These are phyloP conservation scores for Hyperoodon ampullatus DNA, from an alignment of 2,113 vertebrate genomes.

Conservation along the genomic window DNA sequence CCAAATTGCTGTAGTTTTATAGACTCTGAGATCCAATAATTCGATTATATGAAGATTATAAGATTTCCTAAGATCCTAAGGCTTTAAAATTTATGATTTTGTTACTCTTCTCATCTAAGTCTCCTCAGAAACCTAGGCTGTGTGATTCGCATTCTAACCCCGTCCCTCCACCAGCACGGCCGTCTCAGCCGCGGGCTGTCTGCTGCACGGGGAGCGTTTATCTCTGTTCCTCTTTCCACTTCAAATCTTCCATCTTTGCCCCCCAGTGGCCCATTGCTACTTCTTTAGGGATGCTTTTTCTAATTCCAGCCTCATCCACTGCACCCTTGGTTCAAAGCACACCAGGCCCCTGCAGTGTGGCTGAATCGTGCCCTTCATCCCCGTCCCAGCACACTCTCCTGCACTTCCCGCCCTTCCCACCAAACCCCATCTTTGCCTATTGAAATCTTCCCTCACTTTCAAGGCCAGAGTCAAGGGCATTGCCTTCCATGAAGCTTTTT, in stretches of 20 bases:
- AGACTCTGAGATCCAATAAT: neutral
- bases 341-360: neutral
- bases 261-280: too few species aligned
- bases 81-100: conserved; percentile 16
- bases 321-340: neutral
- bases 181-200: neutral
- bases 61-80: conserved; percentile 37
- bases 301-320: neutral
- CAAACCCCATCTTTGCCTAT: neutral
- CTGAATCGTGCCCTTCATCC: neutral
- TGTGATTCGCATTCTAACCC: neutral
- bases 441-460: neutral
- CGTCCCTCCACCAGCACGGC: too few species aligned
- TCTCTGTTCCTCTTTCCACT: neutral
- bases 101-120: conserved; percentile 16
- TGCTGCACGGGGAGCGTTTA: neutral
- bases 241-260: neutral
- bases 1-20: neutral
- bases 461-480: neutral
- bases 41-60: conserved; percentile 20
- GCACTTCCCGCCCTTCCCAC: too few species aligned
- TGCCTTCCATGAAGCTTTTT: neutral
- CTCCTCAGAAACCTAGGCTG: neutral
- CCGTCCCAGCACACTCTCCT: neutral
- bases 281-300: neutral